Base-by-base conservation (phyloP, 2,888 invertebrate genomes). In the Thalpophila matura region DNA sequence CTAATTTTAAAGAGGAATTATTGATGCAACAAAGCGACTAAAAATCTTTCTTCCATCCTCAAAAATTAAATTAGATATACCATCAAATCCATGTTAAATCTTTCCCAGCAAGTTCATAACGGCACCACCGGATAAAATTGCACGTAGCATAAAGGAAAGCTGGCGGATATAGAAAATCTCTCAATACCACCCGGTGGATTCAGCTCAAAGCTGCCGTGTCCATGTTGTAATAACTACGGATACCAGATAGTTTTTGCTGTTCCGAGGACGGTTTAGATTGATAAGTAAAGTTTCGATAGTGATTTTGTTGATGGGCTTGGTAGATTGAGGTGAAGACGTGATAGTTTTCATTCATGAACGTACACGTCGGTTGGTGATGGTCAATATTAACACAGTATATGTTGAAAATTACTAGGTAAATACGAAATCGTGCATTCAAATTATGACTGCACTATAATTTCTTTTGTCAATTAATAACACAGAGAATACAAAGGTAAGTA, bases 81-180 rank as follows among this genome's bases (percentile, higher is more conserved):
- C 1, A 64, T 57, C 83, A 16, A 79, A 77, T 93, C 94, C 86
- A 83, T 31, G 47, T 38, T 84, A 85, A 37, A 3, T 9, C 76
- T 37, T 29, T 43, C 85, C 69, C 69, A 62, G 80, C 79, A 86
- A 89, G 84, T 92, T 92, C 92, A 92, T 92, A 93, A 91, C 93
- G 89, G 88, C 85, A 85, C 85, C 84, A 86, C 47, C 84, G 89
- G 93, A 91, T 93, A 94, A 94, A 94, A 94, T 94, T 94, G 94
- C 92, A 93, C 89, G 92, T 87, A 84, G 93, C 87, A 92, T 93
- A 94, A 93, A 94, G 94, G 93, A 90, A 94, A 92, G 86, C 93
- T 85, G 88, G 90, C 94, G 94, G 94, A 94, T 95, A 94, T 94
- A 94, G 94, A 92, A 94, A 93, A 94, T 92, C 93, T 88, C 89